Evolutionary conservation across 2,888 invertebrate genomes (phyloP), one percentile per base, ranked within the genome.

Genomic region (Pteria penguin): DNA sequence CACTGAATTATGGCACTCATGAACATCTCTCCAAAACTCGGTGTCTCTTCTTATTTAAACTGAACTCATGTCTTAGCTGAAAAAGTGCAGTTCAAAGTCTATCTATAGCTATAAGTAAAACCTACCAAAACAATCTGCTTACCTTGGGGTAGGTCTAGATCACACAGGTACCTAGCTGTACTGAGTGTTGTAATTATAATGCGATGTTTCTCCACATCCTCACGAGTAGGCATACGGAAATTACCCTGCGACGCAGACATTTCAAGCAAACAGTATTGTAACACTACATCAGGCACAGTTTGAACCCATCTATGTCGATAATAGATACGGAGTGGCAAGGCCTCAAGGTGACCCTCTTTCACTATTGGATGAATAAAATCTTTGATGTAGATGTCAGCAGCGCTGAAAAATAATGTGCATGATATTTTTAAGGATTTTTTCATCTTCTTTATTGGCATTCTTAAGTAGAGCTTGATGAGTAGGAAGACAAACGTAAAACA

Each of bases 351-450:
- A 0, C 95, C 95, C 86, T 95, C 95, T 61, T 88, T 85, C 31
- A 95, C 95, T 94, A 95, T 95, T 0, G 95, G 94, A 92, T 96
- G 95, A 73, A 97, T 94, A 91, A 96, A 96, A 87, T 96, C 96
- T 87, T 95, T 95, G 55, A 96, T 96, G 88, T 96, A 96, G 75
- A 96, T 93, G 93, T 96, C 96, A 11, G 96, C 96, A 18, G 96
- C 96, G 87, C 96, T 93, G 88, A 1, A 79, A 60, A 57, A 75
- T 36, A 58, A 52, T n/a, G 3, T 63, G 29, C 45, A 18, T 18
- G n/a, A 58, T 27, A 4, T 36, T 36, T 27, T 27, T 29, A n/a
- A 22, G 45, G 29, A n/a, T 32, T 33, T 14, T 33, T 31, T 5
- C 33, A 63, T n/a, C 4, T 14, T 18, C 33, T 18, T 36, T 0